Conservation (phyloP, 2,888 invertebrate species). For the Habroteleia sp. region DNA sequence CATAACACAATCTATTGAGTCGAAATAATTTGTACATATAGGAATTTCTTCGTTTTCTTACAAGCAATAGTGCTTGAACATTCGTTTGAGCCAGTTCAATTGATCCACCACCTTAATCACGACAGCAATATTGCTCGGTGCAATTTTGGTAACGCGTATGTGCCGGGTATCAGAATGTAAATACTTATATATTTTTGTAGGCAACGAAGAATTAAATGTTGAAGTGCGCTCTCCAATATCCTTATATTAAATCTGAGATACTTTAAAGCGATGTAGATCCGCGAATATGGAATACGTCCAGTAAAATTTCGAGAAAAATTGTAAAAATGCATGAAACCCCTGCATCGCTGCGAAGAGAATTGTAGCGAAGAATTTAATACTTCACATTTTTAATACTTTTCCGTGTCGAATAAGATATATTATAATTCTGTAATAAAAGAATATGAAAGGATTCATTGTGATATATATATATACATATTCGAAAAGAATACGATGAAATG, state of each 20-base stretch:
- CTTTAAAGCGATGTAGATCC: slow-evolving; percentile 52
- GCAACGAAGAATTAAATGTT: slow-evolving; percentile 38
- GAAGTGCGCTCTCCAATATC: slow-evolving; percentile 46
- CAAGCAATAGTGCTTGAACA: slow-evolving; percentile 21
- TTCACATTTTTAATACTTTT: slow-evolving; percentile 58
- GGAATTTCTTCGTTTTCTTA: background rate
- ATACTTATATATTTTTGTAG: slow-evolving; percentile 63
- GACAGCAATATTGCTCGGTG: slow-evolving; percentile 27
- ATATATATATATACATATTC: slow-evolving; percentile 33
- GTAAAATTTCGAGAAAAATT: slow-evolving; percentile 54
- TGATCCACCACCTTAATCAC: slow-evolving; percentile 42
- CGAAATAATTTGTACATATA: slow-evolving; percentile 2
- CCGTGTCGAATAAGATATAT: slow-evolving; percentile 43
- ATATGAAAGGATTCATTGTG: slow-evolving; percentile 32
- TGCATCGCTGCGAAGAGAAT: slow-evolving; percentile 31
- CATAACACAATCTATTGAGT: slow-evolving; percentile 12
- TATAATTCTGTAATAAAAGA: slow-evolving; percentile 31
- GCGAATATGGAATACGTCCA: slow-evolving; percentile 56
- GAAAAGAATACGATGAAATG: slow-evolving; percentile 31
- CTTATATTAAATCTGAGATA: slow-evolving; percentile 58
- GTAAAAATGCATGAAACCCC: slow-evolving; percentile 51
- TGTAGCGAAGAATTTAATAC: slow-evolving; percentile 57
- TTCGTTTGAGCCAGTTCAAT: slow-evolving; percentile 31
- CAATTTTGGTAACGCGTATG: slow-evolving; percentile 37
- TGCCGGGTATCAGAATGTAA: slow-evolving; percentile 48